Conservation (phyloP, 2,797 vertebrate genomes). For the Hemitrygon akajei region DNA sequence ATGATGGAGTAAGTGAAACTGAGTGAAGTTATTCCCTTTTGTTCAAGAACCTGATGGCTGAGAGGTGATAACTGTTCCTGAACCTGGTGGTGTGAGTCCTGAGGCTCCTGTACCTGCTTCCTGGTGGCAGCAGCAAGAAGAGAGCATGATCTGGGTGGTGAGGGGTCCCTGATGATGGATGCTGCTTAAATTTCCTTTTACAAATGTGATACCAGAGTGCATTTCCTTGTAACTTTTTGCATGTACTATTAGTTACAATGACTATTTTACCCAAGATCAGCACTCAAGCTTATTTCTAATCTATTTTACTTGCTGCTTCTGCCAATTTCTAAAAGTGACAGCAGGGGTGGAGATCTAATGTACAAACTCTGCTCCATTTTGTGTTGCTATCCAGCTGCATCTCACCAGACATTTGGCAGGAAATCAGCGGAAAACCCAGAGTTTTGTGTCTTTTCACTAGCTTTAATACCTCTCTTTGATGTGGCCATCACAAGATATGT, state of each 20-base stretch:
- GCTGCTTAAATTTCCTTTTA: too few relatives aligned
- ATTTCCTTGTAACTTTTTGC: neutral
- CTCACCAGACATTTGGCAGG: neutral
- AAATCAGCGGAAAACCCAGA: neutral
- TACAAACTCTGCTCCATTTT: neutral
- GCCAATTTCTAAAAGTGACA: neutral
- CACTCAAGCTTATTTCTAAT: neutral
- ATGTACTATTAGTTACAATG: neutral
- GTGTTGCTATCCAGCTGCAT: neutral
- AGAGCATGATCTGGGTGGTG: too few relatives aligned
- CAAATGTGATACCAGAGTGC: neutral
- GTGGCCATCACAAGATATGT: neutral
- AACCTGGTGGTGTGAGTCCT: too few relatives aligned
- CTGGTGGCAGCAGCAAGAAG: too few relatives aligned
- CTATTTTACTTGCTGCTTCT: neutral
- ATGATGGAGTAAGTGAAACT: too few relatives aligned
- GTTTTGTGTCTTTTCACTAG: neutral
- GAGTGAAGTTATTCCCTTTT: too few relatives aligned
- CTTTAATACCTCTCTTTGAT: neutral
- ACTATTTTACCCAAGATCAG: neutral
- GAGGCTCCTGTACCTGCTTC: too few relatives aligned
- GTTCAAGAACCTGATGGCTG: too few relatives aligned
- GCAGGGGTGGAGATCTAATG: neutral
- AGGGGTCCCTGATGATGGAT: too few relatives aligned
- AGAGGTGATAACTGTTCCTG: too few relatives aligned